Evolutionary conservation across 2,888 invertebrate genomes (phyloP).

Genomic region (Isoperla grammatica): DNA sequence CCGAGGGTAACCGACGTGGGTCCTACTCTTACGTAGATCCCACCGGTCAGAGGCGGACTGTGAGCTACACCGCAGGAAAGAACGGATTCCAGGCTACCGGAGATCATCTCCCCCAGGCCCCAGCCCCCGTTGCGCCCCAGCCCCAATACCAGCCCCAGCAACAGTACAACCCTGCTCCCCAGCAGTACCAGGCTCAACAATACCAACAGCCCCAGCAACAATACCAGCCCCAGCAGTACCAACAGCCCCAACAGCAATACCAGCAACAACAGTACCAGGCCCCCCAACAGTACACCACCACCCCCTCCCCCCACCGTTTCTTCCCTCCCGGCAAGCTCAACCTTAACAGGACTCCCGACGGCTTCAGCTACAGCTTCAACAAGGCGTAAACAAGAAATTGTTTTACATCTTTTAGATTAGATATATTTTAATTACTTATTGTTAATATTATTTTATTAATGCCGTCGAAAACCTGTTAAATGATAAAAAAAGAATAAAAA

Average conservation of each 20-base stretch:
- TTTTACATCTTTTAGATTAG: conserved; percentile 1
- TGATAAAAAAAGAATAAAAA: conserved; percentile 2
- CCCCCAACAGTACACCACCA: conserved; percentile 44
- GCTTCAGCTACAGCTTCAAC: conserved; percentile 81
- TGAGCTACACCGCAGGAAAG: conserved; percentile 81
- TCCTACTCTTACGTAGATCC: conserved; percentile 84
- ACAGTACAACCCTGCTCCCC: conserved; percentile 50
- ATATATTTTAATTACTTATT: conserved; percentile 1
- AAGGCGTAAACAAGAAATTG: conserved; percentile 46
- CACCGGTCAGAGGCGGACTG: conserved; percentile 70
- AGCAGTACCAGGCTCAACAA: conserved; percentile 45
- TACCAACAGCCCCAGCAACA: conserved; percentile 44
- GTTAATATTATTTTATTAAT: conserved; percentile 16
- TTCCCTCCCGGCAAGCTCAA: conserved; percentile 81
- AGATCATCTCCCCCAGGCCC: conserved; percentile 61
- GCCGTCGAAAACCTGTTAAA: conserved; percentile 11
- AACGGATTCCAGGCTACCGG: conserved; percentile 75
- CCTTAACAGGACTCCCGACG: conserved; percentile 81
- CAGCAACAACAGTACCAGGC: conserved; percentile 41
- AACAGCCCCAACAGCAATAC: conserved; percentile 45
- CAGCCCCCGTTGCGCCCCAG: conserved; percentile 35
- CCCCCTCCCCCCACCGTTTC: conserved; percentile 67
- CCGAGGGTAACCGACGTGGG: conserved; percentile 75
- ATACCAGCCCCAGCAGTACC: conserved; percentile 45
- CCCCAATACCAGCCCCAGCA: conserved; percentile 37